Percentiles rank a stretch among this genome's conserved stretches.
phyloP scores from a whole-genome alignment of 2,797 vertebrate genomes.

The Siniperca obscura region DNA sequence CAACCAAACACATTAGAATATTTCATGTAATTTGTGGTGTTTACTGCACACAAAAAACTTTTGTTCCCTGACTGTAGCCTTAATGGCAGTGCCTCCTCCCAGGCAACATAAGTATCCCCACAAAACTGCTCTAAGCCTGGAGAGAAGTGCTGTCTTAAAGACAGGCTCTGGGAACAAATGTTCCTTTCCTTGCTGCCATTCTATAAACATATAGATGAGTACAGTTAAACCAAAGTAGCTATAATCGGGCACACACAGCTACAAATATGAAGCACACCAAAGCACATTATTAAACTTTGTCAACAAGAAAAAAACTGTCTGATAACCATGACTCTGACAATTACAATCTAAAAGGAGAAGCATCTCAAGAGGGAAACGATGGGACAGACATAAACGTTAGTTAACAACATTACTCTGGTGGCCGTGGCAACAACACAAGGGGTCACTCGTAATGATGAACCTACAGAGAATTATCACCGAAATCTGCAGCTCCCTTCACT shows the following conservation, averaged over 20 bases:
- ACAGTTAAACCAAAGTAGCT: slow-evolving; percentile 3
- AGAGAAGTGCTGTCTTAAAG: not conserved
- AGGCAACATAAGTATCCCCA: slow-evolving; percentile 7
- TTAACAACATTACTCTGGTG: not conserved
- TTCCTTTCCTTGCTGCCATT: slow-evolving; percentile 13
- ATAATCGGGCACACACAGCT: not conserved
- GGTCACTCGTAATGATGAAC: not conserved
- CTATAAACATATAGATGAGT: not conserved
- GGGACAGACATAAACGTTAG: not conserved
- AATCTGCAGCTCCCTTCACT: no score
- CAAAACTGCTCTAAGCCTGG: slow-evolving; percentile 31
- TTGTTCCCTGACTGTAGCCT: slow-evolving; percentile 27
- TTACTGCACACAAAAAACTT: slow-evolving; percentile 15
- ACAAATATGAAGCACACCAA: not conserved
- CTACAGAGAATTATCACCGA: no score
- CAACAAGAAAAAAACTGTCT: not conserved
- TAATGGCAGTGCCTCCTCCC: slow-evolving; percentile 6
- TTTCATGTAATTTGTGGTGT: slow-evolving; percentile 21
- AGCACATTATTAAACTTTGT: not conserved
- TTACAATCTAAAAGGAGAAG: not conserved
- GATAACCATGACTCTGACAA: not conserved
- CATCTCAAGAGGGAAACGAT: no score
- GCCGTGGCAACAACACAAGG: not conserved
- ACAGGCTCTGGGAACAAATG: slow-evolving; percentile 31
- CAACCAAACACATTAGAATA: slow-evolving; percentile 6